These are phyloP conservation scores for Drosophila saltans DNA, from an alignment of 1,140 invertebrate genomes.

Conservation along the genomic window DNA sequence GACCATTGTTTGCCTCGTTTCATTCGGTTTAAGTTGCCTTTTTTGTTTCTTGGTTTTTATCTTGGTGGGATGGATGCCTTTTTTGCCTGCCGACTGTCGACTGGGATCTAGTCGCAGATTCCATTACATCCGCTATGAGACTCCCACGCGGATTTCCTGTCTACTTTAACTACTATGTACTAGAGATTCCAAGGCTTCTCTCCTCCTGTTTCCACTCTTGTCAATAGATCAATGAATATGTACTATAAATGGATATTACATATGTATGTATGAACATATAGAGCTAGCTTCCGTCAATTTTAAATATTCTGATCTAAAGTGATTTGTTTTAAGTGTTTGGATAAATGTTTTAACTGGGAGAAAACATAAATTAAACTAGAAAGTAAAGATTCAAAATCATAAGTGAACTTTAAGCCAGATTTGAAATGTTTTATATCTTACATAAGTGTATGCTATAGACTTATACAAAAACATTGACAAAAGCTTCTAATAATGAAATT, in stretches of 20 bases:
- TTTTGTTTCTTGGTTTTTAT: constrained; percentile 1
- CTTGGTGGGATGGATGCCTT: constrained; percentile 4
- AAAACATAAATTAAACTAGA: too few species aligned
- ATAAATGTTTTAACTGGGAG: too few species aligned
- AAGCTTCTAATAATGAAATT: too few species aligned
- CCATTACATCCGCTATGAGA: constrained; percentile 32
- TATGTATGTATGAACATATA: background rate
- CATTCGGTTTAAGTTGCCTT: background rate
- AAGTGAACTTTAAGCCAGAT: too few species aligned
- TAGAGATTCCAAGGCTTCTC: background rate
- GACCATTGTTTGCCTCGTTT: constrained; percentile 5
- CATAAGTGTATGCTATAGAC: too few species aligned
- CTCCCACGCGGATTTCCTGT: constrained; percentile 71
- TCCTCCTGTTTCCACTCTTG: constrained; percentile 22
- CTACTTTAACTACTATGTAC: background rate
- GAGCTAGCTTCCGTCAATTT: too few species aligned
- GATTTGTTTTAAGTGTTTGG: too few species aligned
- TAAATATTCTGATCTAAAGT: too few species aligned
- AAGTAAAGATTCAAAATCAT: too few species aligned
- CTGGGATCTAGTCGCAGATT: background rate
- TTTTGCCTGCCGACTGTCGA: background rate
- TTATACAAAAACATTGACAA: too few species aligned
- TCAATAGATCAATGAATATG: constrained; percentile 71
- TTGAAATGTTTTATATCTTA: too few species aligned
- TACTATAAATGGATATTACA: background rate